Evolutionary conservation across 2,888 invertebrate genomes (phyloP), one percentile per base, ranked within the genome.

Genomic region (Pristionchus entomophagus): DNA sequence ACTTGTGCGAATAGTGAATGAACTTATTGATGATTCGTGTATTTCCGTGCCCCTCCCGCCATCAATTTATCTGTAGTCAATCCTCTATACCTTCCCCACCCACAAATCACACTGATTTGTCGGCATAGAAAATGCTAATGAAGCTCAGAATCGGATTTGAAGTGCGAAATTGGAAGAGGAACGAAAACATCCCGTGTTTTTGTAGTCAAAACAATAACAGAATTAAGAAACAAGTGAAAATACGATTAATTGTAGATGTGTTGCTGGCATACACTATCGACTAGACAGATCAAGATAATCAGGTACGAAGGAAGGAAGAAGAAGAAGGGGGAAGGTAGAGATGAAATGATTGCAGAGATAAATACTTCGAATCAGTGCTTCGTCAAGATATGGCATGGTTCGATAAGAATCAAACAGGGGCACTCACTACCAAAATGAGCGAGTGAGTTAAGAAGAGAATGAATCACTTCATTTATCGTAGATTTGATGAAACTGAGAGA

Each of bases 251-350:
- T 89, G 49, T 93, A 94, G 91, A 93, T 94, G 84, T 88, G 91
- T 12, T 93, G 93, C 87, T 94, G 94, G 94, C 92, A 93, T 88
- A 91, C 91, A 12, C 92, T 94, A 3, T 93, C 94, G 5, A 94
- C 94, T 87, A 88, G 94, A 84, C 95, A 95, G 92, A 92, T 94
- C 0, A 93, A 94, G 80, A 90, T 93, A 41, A 94, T 95, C 17
- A 92, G 95, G 69, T 69, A n/a, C n/a, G 35, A 56, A 32, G 12
- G 49, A 26, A 56, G n/a, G n/a, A 56, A 56, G 10, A 17, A 45
- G n/a, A n/a, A n/a, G n/a, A n/a, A 45, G 8, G 6, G 45, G 45
- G 14, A 45, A 14, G 45, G 14, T 45, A 45, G 8, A 14, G 8
- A 45, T 45, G 45, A 14, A 65, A 32, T 38, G 22, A 10, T 49